phyloP scores from a whole-genome alignment of 1,140 invertebrate genomes.

The Wasmannia auropunctata region DNA sequence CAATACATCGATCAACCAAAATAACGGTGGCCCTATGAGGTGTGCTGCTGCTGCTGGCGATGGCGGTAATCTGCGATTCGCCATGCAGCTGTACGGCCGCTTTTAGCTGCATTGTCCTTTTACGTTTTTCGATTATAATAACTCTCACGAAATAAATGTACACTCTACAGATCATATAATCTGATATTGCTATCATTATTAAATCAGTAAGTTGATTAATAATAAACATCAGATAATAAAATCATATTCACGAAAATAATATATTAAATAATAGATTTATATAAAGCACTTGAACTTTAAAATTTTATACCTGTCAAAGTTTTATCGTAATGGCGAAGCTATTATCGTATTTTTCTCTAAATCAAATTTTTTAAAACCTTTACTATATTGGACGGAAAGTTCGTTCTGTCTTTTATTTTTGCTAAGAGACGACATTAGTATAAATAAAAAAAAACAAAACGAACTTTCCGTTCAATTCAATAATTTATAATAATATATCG shows the following conservation, averaged over 20 bases:
- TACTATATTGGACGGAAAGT: too few relatives aligned
- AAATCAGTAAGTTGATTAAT: neutral
- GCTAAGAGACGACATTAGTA: too few relatives aligned
- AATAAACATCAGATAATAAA: neutral
- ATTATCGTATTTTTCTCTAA: neutral
- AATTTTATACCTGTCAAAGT: neutral
- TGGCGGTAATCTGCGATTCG: conserved; percentile 50
- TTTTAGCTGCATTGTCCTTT: conserved; percentile 40
- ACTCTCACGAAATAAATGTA: neutral
- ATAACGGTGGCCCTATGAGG: conserved; percentile 57
- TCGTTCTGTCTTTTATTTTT: too few relatives aligned
- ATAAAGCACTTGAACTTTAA: neutral
- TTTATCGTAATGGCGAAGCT: neutral
- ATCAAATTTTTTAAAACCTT: neutral
- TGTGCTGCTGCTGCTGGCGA: neutral
- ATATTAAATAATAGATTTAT: neutral
- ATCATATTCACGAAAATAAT: neutral
- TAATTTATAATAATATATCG: neutral
- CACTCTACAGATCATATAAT: neutral
- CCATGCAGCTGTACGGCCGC: conserved; percentile 7
- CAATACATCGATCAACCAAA: conserved; percentile 71
- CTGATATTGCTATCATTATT: neutral
- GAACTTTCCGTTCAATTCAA: too few relatives aligned
- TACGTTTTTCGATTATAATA: conserved; percentile 27
- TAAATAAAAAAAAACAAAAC: too few relatives aligned